Base-by-base conservation (phyloP, 2,797 vertebrate species). In the Cirrhinus mrigala region DNA sequence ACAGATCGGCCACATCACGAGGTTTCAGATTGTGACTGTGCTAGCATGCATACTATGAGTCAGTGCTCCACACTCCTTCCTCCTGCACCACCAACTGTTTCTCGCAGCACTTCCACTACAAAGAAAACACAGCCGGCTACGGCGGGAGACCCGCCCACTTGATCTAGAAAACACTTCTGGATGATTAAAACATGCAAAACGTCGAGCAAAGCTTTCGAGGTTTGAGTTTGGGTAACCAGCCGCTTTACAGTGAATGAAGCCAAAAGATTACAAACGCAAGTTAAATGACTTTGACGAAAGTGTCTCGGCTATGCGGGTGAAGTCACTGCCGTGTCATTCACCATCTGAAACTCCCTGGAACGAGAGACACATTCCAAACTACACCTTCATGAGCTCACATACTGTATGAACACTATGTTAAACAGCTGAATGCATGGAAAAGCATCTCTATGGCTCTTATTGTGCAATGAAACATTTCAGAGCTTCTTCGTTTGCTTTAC, bases 291-390 rank as follows among this genome's bases (percentile, higher is more conserved):
- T 20, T 1, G 5, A 15, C 16, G 15, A 18, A 3, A 9, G 1
- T 2, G 40, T 71, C 69, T 56, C 4, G 3, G 74, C 18, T n/a
- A 24, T 71, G 29, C 1, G 22, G 12, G 29, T 15, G 75, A 77
- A 58, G 76, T 24, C 44, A 29, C 20, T 16, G 22, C 4, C 3
- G 8, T 29, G 58, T 68, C 46, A 37, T 33, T 33, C 8, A 18
- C 4, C 37, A 27, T 12, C 68, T 40, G n/a, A 79, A 79, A 79
- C n/a, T 71, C 52, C 20, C 68, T 46, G n/a, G 16, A 58, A 70
- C 40, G 33, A 71, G 22, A 71, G 22, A 44, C 76, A 1, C 33
- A 56, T 81, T 56, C 66, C 64, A 18, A 56, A 56, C 79, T 44
- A 44, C 79, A 71, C 79, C 50, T 46, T 46, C 15, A 0, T 7